Evolutionary conservation across 2,888 invertebrate species (phyloP).

Genomic region (Chrysotoxum bicinctum): DNA sequence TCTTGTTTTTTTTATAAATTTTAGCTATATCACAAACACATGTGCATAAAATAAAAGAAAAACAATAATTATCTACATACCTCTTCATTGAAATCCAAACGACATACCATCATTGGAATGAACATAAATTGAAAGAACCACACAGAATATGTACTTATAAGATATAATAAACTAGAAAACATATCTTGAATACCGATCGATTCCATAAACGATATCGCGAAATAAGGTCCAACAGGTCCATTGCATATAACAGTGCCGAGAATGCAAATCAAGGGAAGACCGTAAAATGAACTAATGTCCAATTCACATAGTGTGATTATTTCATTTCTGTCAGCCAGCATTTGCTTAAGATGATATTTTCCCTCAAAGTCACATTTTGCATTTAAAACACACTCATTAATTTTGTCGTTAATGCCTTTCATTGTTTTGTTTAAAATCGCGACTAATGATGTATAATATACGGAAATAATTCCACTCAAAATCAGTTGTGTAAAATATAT

Average conservation of each 20-base stretch:
- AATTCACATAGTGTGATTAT: not conserved
- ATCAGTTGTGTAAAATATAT: not conserved
- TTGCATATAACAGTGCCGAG: not conserved
- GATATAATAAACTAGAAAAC: not conserved
- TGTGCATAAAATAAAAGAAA: too few relatives aligned
- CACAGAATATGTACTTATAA: not conserved
- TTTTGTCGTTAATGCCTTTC: not conserved
- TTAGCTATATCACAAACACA: too few relatives aligned
- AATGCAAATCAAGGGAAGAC: not conserved
- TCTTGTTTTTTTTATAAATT: too few relatives aligned
- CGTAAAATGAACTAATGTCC: not conserved
- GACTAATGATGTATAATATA: conserved; percentile 2
- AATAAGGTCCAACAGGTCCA: conserved; percentile 2
- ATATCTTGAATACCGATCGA: rapidly evolving
- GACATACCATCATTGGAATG: not conserved
- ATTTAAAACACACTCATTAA: not conserved
- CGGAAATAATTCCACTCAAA: not conserved
- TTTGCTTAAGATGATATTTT: not conserved
- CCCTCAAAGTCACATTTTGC: not conserved
- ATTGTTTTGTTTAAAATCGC: not conserved
- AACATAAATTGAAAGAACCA: not conserved
- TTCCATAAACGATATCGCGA: not conserved
- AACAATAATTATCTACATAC: too few relatives aligned
- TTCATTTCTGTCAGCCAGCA: not conserved
- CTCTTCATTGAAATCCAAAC: conserved; percentile 1